Evolutionary conservation across 2,888 invertebrate genomes (phyloP).

Genomic region (Mythimna loreyi): DNA sequence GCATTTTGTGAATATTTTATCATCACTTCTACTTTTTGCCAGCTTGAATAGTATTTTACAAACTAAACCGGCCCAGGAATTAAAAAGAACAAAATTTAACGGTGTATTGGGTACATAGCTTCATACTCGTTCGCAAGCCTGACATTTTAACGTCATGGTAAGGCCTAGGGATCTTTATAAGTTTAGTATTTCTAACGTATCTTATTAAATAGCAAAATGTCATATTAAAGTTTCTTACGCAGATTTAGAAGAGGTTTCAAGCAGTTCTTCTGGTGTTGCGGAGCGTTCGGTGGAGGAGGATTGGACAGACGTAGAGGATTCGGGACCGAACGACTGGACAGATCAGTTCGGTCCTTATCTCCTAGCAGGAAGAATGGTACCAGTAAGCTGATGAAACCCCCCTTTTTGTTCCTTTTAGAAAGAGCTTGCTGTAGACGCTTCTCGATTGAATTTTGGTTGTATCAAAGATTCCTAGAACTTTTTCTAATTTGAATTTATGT

Average conservation of each 20-base stretch:
- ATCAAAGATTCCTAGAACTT: background rate
- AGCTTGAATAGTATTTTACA: too few relatives aligned
- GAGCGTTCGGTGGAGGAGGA: constrained; percentile 93
- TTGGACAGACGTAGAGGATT: constrained; percentile 94
- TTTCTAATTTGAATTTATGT: constrained; percentile 8
- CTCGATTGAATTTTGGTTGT: constrained; percentile 36
- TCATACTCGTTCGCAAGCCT: too few relatives aligned
- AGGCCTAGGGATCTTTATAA: background rate
- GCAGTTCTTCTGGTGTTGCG: constrained; percentile 97
- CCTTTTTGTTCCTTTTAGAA: constrained; percentile 20
- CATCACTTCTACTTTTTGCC: too few relatives aligned
- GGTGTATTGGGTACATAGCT: too few relatives aligned
- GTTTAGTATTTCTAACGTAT: constrained; percentile 17
- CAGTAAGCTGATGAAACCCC: constrained; percentile 74
- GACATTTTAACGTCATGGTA: too few relatives aligned
- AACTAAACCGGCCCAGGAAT: too few relatives aligned
- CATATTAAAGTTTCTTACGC: constrained; percentile 51
- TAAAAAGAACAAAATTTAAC: too few relatives aligned
- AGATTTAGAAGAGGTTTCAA: constrained; percentile 98
- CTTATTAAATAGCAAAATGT: background rate
- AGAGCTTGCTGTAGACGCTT: constrained; percentile 57
- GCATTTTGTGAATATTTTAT: too few relatives aligned
- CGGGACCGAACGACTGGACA: constrained; percentile 94
- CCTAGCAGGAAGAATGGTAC: constrained; percentile 88
- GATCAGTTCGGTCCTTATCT: constrained; percentile 94